Base-by-base conservation (phyloP, 2,797 vertebrate species). In the Salarias fasciatus region DNA sequence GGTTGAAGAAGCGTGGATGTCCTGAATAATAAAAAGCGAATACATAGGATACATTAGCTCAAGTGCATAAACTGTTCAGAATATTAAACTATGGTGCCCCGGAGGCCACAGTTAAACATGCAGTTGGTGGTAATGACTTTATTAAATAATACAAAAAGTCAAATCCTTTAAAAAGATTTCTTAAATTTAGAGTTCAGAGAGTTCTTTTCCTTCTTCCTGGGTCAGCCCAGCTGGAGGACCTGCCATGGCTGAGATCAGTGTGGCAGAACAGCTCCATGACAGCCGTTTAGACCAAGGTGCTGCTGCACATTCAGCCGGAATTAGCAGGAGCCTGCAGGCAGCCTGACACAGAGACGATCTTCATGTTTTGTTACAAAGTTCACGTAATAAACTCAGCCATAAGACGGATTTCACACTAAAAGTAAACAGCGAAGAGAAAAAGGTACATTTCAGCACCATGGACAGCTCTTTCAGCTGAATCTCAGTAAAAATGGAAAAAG, bases 1-100 rank as follows among this genome's bases (percentile, higher is more conserved):
- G 98, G 82, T 99, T 99, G 89, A 99, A 99, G 91, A 99, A 99
- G 24, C 98, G 94, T 61, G 97, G 97, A 46, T 99, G 98, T 89
- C 98, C 98, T 99, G 74, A 59, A 44, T 1, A 60, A 8, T 44
- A 46, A 10, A 47, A 69, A 53, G 28, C 18, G 56, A 0, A 72
- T 0, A 69, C 10, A 63, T 7, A 3, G 18, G 18, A 24, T 24
- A 24, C 18, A 24, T 24, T 24, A 24, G 18, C 18, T 24, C 18
- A 24, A 24, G 18, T 24, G 2, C 18, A 24, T 24, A 3, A 24
- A 24, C 2, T 2, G 18, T 3, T 3, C 24, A 24, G 2, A 24
- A 24, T 24, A 24, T 24, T 24, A 24, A 24, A 24, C 18, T 24
- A 24, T 18, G 2, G 18, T 24, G 18, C n/a, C n/a, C n/a, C n/a